phyloP scores from a whole-genome alignment of 1,140 invertebrate genomes.

The Drosophila ambigua region DNA sequence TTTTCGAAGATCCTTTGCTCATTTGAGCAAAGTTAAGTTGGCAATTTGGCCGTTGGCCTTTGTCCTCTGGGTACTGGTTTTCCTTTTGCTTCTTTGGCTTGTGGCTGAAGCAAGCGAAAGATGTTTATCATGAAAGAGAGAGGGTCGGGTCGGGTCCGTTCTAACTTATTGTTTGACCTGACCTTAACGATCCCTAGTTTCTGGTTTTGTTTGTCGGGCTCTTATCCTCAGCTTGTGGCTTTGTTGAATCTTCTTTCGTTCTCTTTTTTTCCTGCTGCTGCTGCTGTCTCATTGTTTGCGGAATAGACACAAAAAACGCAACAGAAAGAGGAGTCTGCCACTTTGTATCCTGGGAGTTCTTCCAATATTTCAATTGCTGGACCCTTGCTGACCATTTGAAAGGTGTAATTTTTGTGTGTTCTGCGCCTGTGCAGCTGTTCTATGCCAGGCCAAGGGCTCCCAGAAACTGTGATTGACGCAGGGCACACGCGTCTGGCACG shows the following conservation, averaged over 20 bases:
- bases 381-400: slow-evolving; percentile 72
- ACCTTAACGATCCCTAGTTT: slow-evolving; percentile 47
- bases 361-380: slow-evolving; percentile 53
- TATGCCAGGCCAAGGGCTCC: slow-evolving; percentile 24
- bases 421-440: slow-evolving; percentile 36
- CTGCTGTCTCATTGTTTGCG: slow-evolving; percentile 39
- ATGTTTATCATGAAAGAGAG: slow-evolving; percentile 56
- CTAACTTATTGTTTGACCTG: slow-evolving; percentile 46
- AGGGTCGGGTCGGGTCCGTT: slow-evolving; percentile 12
- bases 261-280: slow-evolving; percentile 14
- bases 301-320: slow-evolving; percentile 40
- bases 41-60: slow-evolving; percentile 50
- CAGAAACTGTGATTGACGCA: slow-evolving; percentile 15
- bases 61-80: slow-evolving; percentile 4
- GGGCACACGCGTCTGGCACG: slow-evolving; percentile 56
- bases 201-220: slow-evolving; percentile 51
- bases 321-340: slow-evolving; percentile 42
- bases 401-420: slow-evolving; percentile 73
- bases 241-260: slow-evolving; percentile 44
- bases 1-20: slow-evolving; percentile 30
- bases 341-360: slow-evolving; percentile 50
- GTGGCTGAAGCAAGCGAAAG: slow-evolving; percentile 67
- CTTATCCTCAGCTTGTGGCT: slow-evolving; percentile 79
- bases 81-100: slow-evolving; percentile 47
- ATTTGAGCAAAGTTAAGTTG: slow-evolving; percentile 66